phyloP scores from a whole-genome alignment of 2,113 vertebrate genomes.

The Procavia capensis region DNA sequence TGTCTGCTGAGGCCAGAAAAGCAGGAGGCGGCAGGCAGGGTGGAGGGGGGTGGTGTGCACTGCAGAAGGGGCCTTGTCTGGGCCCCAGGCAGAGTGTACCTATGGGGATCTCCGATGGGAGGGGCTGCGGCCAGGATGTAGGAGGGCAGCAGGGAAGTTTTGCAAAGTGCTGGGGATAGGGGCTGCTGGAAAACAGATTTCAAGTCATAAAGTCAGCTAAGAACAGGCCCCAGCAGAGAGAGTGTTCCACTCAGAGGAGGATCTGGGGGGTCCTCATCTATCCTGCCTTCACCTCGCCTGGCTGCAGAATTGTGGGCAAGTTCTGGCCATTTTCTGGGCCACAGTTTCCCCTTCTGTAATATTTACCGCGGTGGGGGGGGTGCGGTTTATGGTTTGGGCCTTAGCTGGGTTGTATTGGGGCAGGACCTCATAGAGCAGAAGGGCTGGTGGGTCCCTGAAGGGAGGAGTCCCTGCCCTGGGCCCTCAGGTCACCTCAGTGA shows the following conservation, averaged over 20 bases:
- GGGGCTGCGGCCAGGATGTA: slow-evolving; percentile 71
- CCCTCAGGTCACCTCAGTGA: neutral
- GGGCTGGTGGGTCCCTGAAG: neutral
- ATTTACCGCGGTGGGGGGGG: neutral
- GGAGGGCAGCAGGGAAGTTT: slow-evolving; percentile 71
- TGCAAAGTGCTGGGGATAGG: slow-evolving; percentile 41
- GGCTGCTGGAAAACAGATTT: slow-evolving; percentile 66
- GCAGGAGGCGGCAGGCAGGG: neutral
- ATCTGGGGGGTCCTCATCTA: slow-evolving; percentile 25
- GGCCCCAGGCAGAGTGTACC: slow-evolving; percentile 31
- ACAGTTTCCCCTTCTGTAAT: slow-evolving; percentile 36
- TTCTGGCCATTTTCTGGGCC: slow-evolving; percentile 21
- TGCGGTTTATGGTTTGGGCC: neutral
- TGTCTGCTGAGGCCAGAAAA: neutral
- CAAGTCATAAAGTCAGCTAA: slow-evolving; percentile 61
- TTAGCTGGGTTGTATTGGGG: neutral
- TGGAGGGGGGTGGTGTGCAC: neutral
- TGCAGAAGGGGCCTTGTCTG: slow-evolving; percentile 72
- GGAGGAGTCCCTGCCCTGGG: neutral
- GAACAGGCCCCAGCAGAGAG: slow-evolving; percentile 9
- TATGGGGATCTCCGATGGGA: slow-evolving; percentile 60
- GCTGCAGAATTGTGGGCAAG: slow-evolving; percentile 64
- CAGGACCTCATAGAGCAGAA: neutral
- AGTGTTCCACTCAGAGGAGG: neutral
- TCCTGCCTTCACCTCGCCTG: neutral